Evolutionary conservation across 2,797 vertebrate genomes (phyloP).

Genomic region (Crax fasciolata): DNA sequence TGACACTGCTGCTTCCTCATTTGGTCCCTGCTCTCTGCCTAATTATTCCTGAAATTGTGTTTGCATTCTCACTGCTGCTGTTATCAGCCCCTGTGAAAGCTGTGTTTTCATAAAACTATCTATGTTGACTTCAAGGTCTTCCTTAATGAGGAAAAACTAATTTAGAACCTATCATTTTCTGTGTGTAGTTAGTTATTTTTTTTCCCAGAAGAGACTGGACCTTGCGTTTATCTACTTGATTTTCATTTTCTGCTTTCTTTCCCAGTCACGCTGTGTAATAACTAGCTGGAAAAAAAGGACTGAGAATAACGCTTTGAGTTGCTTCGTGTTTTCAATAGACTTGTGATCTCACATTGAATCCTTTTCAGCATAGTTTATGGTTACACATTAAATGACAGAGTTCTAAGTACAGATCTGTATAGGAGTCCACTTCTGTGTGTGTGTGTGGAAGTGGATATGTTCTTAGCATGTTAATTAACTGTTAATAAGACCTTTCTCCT

Average conservation of each 20-base stretch:
- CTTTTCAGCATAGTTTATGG: background rate
- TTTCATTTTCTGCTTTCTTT: background rate
- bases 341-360: background rate
- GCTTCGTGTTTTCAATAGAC: background rate
- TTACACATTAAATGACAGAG: background rate
- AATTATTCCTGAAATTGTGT: background rate
- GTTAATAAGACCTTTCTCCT: background rate
- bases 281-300: background rate
- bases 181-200: background rate
- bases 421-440: background rate
- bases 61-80: background rate
- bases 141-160: background rate
- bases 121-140: background rate
- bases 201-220: background rate
- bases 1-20: background rate
- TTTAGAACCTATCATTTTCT: background rate
- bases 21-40: background rate
- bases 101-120: background rate
- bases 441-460: rapidly evolving
- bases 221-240: background rate
- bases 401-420: background rate
- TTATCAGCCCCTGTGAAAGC: background rate
- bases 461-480: background rate
- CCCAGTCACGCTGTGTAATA: background rate
- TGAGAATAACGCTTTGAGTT: background rate